Conservation (phyloP, 2,888 invertebrate species). For the Fragum fragum region DNA sequence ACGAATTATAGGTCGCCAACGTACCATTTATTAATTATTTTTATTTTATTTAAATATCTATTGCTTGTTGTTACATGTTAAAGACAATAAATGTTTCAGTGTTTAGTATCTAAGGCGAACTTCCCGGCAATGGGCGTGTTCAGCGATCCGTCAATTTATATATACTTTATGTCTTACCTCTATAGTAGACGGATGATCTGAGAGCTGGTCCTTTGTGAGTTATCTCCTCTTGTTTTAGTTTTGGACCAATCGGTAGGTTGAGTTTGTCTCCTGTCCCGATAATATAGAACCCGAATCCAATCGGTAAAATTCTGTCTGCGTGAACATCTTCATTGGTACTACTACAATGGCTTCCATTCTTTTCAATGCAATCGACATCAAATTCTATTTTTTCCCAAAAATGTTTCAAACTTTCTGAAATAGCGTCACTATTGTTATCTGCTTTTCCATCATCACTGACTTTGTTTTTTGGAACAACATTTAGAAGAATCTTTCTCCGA, state of each 20-base stretch:
- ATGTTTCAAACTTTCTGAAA: slow-evolving; percentile 16
- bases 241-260: slow-evolving; percentile 52
- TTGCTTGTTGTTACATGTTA: too few species aligned
- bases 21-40: too few species aligned
- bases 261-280: slow-evolving; percentile 49
- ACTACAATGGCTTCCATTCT: background rate
- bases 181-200: slow-evolving; percentile 52
- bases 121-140: too few species aligned
- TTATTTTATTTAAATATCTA: too few species aligned
- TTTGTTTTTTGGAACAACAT: slow-evolving; percentile 8
- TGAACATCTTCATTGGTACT: background rate
- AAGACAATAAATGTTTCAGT: too few species aligned
- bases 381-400: background rate
- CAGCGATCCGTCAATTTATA: too few species aligned
- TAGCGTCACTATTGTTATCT: background rate
- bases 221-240: slow-evolving; percentile 28
- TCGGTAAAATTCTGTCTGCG: slow-evolving; percentile 3
- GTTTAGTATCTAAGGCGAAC: too few species aligned
- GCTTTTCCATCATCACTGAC: background rate
- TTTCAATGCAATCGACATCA: background rate
- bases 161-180: slow-evolving; percentile 64
- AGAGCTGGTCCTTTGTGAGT: slow-evolving; percentile 14
- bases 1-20: too few species aligned
- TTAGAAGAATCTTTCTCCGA: background rate
- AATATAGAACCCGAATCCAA: slow-evolving; percentile 56